phyloP scores from a whole-genome alignment of 2,113 vertebrate species.

The Phalacrocorax pelagicus region DNA sequence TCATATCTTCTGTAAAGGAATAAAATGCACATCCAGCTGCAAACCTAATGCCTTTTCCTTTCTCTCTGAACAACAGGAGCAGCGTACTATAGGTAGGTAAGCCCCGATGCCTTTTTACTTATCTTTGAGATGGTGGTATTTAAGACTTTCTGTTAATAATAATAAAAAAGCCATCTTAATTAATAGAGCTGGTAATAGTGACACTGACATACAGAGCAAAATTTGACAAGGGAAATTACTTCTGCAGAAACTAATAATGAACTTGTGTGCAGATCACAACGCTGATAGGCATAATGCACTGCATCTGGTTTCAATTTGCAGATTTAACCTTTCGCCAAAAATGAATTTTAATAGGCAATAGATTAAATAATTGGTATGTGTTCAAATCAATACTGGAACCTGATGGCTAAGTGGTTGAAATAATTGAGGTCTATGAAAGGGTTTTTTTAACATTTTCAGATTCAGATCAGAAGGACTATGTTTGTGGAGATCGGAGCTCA shows the following conservation, averaged over 20 bases:
- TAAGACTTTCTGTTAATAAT: conserved; percentile 16
- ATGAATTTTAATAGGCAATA: conserved; percentile 68
- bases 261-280: conserved; percentile 29
- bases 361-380: conserved; percentile 52
- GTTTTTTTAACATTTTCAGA: background rate
- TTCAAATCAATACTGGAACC: conserved; percentile 31
- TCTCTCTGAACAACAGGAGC: background rate
- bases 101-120: accelerated
- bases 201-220: background rate
- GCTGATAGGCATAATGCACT: conserved; percentile 31
- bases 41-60: background rate
- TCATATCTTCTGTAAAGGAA: background rate
- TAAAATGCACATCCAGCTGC: background rate
- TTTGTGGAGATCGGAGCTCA: background rate
- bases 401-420: conserved; percentile 40
- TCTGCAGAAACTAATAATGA: conserved; percentile 41
- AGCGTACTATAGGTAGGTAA: background rate
- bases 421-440: conserved; percentile 12
- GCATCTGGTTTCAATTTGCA: conserved; percentile 57
- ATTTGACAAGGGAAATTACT: conserved; percentile 12
- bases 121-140: background rate
- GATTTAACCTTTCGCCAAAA: conserved; percentile 43
- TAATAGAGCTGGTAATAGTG: background rate
- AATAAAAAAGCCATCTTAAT: conserved; percentile 11
- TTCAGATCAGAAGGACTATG: background rate